Evolutionary conservation across 1,140 invertebrate species (phyloP).

Genomic region (Tenebrio molitor): DNA sequence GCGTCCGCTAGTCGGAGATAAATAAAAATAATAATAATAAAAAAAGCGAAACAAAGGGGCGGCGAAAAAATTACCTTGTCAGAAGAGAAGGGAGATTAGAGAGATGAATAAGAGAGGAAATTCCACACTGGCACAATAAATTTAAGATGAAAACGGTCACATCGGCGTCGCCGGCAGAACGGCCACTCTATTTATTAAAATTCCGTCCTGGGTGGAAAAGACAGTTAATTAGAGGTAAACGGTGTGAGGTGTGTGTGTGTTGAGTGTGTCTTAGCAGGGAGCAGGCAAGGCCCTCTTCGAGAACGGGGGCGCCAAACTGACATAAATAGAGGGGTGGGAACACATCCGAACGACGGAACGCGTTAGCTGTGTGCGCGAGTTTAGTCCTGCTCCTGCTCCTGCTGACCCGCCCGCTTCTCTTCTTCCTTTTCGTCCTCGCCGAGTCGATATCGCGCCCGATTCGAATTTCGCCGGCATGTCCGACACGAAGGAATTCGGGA

Average conservation of each 20-base stretch:
- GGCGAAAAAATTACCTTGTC: conserved; percentile 37
- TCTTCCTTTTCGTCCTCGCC: background rate
- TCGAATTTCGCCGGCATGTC: conserved; percentile 15
- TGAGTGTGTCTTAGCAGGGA: conserved; percentile 24
- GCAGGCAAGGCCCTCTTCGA: conserved; percentile 37
- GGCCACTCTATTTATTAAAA: conserved; percentile 5
- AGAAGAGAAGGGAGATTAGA: conserved; percentile 30
- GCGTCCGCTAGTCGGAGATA: too few relatives aligned
- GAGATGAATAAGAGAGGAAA: conserved; percentile 27
- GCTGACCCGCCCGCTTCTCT: conserved; percentile 31
- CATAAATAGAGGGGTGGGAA: conserved; percentile 37
- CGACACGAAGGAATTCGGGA: conserved; percentile 1
- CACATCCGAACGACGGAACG: conserved; percentile 6
- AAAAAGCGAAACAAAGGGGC: background rate
- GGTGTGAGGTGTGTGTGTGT: conserved; percentile 3
- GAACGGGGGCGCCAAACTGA: conserved; percentile 37
- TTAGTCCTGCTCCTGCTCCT: conserved; percentile 19
- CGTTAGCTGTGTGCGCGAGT: conserved; percentile 19
- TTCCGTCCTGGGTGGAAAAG: conserved; percentile 25
- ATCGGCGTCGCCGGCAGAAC: background rate
- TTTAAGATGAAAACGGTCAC: conserved; percentile 12
- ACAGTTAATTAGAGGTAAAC: conserved; percentile 35
- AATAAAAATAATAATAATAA: background rate
- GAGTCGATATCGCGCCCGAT: conserved; percentile 35
- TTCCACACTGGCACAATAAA: conserved; percentile 15